phyloP scores from a whole-genome alignment of 2,113 vertebrate species.

The Sinosuthora webbiana region DNA sequence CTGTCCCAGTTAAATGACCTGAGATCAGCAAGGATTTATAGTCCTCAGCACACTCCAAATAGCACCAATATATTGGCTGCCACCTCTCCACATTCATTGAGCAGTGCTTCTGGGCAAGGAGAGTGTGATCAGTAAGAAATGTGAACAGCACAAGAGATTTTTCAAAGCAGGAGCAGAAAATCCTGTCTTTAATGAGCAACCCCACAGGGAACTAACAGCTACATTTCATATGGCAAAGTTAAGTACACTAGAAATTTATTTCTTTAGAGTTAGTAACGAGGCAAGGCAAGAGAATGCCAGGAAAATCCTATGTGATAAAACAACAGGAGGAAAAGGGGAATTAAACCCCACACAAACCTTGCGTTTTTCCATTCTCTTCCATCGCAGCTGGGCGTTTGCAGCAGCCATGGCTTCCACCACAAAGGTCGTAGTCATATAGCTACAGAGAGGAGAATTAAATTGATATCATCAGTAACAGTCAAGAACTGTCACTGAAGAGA shows the following conservation, averaged over 20 bases:
- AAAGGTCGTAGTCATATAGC: constrained; percentile 97
- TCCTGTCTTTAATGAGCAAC: constrained; percentile 43
- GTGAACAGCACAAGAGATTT: constrained; percentile 8
- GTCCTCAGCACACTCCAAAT: constrained; percentile 4
- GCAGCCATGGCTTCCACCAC: constrained; percentile 98
- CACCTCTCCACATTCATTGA: not conserved
- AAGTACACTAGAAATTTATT: constrained; percentile 42
- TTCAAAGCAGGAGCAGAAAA: constrained; percentile 34
- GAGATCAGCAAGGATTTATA: constrained; percentile 37
- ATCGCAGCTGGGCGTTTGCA: constrained; percentile 91
- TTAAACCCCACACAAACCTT: constrained; percentile 75
- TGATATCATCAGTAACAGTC: not conserved
- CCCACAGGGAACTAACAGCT: not conserved
- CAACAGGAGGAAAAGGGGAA: not conserved
- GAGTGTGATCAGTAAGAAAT: not conserved
- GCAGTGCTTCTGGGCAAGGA: not conserved
- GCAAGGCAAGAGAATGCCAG: not conserved
- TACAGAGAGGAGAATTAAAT: constrained; percentile 39
- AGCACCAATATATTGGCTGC: constrained; percentile 30
- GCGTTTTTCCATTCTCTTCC: constrained; percentile 91
- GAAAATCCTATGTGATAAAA: not conserved
- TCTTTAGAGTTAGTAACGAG: constrained; percentile 13
- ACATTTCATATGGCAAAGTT: constrained; percentile 33
- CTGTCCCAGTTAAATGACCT: constrained; percentile 28
- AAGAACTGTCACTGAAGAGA: not conserved